phyloP scores from a whole-genome alignment of 1,140 invertebrate genomes.

The Drosophila ohnishii region DNA sequence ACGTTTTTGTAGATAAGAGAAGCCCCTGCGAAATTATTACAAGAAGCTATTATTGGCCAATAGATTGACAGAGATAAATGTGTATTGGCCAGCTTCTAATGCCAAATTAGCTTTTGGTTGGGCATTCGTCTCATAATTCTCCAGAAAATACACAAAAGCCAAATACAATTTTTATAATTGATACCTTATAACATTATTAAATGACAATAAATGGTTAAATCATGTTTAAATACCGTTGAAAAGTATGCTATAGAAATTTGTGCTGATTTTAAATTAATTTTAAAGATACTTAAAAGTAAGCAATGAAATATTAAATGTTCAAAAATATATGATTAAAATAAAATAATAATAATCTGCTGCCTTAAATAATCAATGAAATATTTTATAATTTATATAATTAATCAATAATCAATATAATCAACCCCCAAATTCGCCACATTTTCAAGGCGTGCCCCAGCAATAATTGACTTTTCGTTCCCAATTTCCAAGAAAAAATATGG shows the following conservation, averaged over 20 bases:
- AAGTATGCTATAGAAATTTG: background rate
- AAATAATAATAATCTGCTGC: background rate
- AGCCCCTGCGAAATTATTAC: constrained; percentile 2
- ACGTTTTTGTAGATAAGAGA: constrained; percentile 19
- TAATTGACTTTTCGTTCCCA: constrained; percentile 15
- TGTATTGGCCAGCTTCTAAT: background rate
- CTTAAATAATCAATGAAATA: background rate
- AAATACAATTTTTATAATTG: background rate
- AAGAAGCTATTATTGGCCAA: constrained; percentile 1
- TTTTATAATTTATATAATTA: background rate
- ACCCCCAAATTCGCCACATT: constrained; percentile 11
- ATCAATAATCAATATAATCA: background rate
- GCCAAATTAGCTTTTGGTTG: background rate
- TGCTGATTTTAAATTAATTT: background rate
- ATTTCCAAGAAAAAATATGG: constrained; percentile 1
- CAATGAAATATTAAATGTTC: background rate
- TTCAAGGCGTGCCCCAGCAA: constrained; percentile 6
- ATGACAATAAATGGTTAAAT: no score
- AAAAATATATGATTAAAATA: background rate
- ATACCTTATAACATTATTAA: background rate
- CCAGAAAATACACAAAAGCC: background rate
- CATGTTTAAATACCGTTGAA: background rate
- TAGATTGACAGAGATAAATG: constrained; percentile 2
- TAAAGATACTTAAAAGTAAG: background rate
- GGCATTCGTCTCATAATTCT: background rate